Evolutionary conservation across 2,113 vertebrate genomes (phyloP), one percentile per base, ranked within the genome.

Genomic region (Microcebus griseorufus): DNA sequence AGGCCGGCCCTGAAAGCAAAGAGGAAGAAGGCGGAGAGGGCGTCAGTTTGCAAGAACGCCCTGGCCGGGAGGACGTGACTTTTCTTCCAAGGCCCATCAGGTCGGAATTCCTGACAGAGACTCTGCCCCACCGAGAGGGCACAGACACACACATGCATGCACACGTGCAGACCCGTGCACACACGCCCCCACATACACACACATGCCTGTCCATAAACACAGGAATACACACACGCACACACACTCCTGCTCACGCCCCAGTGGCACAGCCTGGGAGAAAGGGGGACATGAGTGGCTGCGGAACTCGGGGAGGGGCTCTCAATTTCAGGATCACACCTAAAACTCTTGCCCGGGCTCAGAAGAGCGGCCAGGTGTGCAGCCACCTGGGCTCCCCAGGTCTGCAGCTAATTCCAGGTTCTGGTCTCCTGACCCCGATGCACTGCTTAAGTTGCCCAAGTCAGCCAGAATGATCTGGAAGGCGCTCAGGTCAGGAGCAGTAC

Each of bases 1-100:
- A 13, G 5, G 97, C 97, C 42, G 98, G 90, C 88, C 98, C 98
- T 98, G 97, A 29, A 85, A 90, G 60, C 45, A 16, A 79, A 96
- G 45, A 55, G 87, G 55, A 83, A 64, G 81, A 82, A 90, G 16
- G 0, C 3, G 4, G 39, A 75, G 58, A 27, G 32, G 4, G 10
- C 4, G 13, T 93, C n/a, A 90, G 90, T 39, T 4, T 32, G 27
- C 34, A 32, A 70, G 82, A 3, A 9, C 0, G 17, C 32, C 1
- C 45, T 0, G 17, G 0, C 23, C 1, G 9, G 70, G 3, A 10
- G 62, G 17, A 23, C 3, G 9, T 8, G 0, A 32, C 32, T 62
- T 39, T 58, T 4, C 89, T 18, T 62, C 16, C 23, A 12, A 27
- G 51, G 29, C 25, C 34, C 3, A 6, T 17, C 23, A 2, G 23